Evolutionary conservation across 2,113 vertebrate genomes (phyloP), one percentile per base, ranked within the genome.

Genomic region (Pelmatolapia mariae): DNA sequence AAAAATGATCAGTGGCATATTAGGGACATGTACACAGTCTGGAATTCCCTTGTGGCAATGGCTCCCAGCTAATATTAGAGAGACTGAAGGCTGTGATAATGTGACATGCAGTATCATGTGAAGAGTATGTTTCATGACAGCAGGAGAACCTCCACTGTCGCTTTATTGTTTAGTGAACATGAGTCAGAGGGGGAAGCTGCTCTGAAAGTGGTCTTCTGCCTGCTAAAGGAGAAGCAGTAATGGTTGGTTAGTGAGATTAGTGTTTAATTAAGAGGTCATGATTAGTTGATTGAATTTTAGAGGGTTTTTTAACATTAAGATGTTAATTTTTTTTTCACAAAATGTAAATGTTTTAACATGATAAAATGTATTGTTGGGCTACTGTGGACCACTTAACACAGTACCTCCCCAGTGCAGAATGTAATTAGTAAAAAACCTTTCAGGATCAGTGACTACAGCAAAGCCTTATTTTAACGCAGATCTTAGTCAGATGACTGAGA

Each of bases 341-440:
- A 66, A n/a, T 11, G 29, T 40, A 8, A 43, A 43, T 4, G 1
- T 26, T 76, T 26, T 18, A 10, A 76, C 15, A 29, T 1, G 15
- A 73, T 73, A 73, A 29, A 1, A 73, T 73, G 22, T 11, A 11
- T 66, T 3, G 68, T 47, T 26, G 68, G 38, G 40, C 15, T 18
- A 7, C 6, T 10, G 40, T 11, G 40, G 40, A 73, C 22, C 40
- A 73, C 9, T 26, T 3, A 0, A 73, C 22, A 5, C 22, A 45
- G 38, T 0, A 73, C 0, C 68, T 18, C 4, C 22, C 40, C 3
- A 2, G 22, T 26, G 24, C 24, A 4, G 38, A 45, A 76, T 29
- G 68, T 29, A 18, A 45, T 10, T 43, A 73, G 4, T 18, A 24
- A 63, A 45, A 73, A 4, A 0, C 19, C 19, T 36, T 66, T 66